A percentile compares a stretch with the other conserved stretches of the same genome.
Conservation (phyloP, 2,113 vertebrate genomes). For the Tricholaema leucomelas region DNA sequence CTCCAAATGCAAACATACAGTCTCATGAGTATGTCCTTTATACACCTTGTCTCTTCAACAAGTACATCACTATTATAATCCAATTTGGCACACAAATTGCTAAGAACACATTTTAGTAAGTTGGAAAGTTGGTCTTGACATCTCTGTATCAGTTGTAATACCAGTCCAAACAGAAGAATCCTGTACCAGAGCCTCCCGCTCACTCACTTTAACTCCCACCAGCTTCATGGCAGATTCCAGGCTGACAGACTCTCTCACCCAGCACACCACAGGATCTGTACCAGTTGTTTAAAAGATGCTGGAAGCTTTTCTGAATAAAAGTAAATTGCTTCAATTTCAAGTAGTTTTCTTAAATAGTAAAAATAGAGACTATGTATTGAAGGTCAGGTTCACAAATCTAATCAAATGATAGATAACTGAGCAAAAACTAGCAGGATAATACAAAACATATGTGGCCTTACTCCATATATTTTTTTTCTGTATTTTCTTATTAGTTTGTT, state of each 20-base stretch:
- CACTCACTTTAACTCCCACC: neutral
- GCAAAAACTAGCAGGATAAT: slow-evolving; percentile 15
- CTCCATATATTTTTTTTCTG: neutral
- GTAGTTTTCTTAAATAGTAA: neutral
- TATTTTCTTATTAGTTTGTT: slow-evolving; percentile 25
- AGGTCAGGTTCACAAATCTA: slow-evolving; percentile 16
- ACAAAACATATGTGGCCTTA: neutral
- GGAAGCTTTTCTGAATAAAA: neutral
- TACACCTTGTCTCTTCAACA: neutral
- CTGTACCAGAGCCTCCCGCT: neutral
- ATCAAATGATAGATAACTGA: slow-evolving; percentile 7
- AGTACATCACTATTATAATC: neutral
- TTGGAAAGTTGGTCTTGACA: neutral
- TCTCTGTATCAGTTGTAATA: neutral
- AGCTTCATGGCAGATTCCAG: neutral
- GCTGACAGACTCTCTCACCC: neutral
- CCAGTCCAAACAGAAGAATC: neutral
- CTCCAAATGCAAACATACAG: neutral
- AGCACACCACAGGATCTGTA: neutral
- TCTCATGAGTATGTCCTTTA: neutral
- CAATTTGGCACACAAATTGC: neutral
- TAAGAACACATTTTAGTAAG: neutral
- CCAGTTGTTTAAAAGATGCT: neutral
- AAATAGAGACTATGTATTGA: neutral
- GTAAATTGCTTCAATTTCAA: slow-evolving; percentile 13